These are phyloP conservation scores for Clitarchus hookeri DNA, from an alignment of 2,888 invertebrate species.

Conservation along the genomic window DNA sequence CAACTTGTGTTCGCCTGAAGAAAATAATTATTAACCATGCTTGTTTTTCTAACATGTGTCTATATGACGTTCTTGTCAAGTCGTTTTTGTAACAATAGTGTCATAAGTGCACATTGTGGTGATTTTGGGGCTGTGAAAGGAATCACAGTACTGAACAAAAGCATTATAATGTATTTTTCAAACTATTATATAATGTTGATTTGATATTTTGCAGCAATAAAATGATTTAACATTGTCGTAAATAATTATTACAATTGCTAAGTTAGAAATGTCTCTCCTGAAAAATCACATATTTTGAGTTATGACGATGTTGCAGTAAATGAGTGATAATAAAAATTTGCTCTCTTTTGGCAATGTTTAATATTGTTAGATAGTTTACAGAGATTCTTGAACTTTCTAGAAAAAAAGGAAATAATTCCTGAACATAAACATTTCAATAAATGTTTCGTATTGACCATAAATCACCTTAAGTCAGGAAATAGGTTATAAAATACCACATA, in stretches of 20 bases:
- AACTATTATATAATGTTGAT: background rate
- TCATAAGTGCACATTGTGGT: background rate
- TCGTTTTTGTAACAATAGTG: background rate
- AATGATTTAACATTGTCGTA: background rate
- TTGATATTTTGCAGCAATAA: background rate
- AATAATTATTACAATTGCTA: background rate
- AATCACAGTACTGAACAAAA: background rate
- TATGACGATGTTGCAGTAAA: background rate
- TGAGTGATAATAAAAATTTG: too few species aligned
- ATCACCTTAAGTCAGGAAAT: too few species aligned
- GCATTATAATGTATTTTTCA: background rate
- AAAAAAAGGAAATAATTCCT: too few species aligned
- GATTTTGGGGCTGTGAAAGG: background rate
- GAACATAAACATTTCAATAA: too few species aligned
- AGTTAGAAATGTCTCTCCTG: background rate
- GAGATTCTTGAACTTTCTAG: too few species aligned
- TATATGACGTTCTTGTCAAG: too few species aligned
- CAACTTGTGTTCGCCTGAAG: too few species aligned
- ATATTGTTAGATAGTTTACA: too few species aligned
- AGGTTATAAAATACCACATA: too few species aligned
- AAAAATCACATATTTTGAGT: background rate
- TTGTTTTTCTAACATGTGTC: background rate
- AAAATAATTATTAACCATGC: background rate
- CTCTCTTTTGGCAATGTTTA: too few species aligned
- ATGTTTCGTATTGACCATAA: too few species aligned